These are phyloP conservation scores for Caenorhabditis sp. DNA, from an alignment of 2,888 invertebrate genomes.

Conservation along the genomic window DNA sequence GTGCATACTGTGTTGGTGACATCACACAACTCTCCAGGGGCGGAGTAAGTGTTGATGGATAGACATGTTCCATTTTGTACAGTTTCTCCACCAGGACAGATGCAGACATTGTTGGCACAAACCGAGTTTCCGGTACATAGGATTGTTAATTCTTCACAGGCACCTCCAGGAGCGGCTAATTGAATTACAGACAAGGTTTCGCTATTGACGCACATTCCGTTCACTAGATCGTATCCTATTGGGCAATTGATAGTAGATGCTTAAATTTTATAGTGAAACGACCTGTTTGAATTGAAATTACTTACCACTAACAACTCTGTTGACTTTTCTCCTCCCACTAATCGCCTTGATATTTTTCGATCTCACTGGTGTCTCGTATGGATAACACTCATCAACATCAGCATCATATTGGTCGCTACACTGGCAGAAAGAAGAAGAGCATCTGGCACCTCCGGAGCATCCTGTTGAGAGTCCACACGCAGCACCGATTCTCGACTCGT, in stretches of 20 bases:
- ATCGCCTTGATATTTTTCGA: constrained; percentile 34
- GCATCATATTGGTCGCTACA: constrained; percentile 62
- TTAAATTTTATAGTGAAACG: background rate
- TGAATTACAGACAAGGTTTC: constrained; percentile 62
- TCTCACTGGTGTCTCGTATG: constrained; percentile 28
- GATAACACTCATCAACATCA: constrained; percentile 62
- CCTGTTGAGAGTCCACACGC: constrained; percentile 55
- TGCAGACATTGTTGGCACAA: constrained; percentile 81
- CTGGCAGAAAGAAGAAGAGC: constrained; percentile 62
- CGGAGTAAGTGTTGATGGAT: constrained; percentile 69
- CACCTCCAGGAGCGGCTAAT: constrained; percentile 77
- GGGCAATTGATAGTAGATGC: constrained; percentile 60
- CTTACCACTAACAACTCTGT: constrained; percentile 59
- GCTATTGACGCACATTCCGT: constrained; percentile 66
- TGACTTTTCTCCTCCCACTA: constrained; percentile 34
- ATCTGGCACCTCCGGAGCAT: constrained; percentile 56
- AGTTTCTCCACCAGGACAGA: constrained; percentile 80
- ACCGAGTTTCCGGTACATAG: constrained; percentile 81
- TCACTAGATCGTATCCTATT: constrained; percentile 61
- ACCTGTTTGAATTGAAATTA: background rate
- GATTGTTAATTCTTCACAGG: constrained; percentile 70
- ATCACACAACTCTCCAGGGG: constrained; percentile 80
- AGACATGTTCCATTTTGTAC: constrained; percentile 69
- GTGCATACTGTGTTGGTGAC: constrained; percentile 78
- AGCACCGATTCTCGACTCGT: constrained; percentile 61